phyloP scores from a whole-genome alignment of 2,113 vertebrate species.

The Hemibates koningsi region DNA sequence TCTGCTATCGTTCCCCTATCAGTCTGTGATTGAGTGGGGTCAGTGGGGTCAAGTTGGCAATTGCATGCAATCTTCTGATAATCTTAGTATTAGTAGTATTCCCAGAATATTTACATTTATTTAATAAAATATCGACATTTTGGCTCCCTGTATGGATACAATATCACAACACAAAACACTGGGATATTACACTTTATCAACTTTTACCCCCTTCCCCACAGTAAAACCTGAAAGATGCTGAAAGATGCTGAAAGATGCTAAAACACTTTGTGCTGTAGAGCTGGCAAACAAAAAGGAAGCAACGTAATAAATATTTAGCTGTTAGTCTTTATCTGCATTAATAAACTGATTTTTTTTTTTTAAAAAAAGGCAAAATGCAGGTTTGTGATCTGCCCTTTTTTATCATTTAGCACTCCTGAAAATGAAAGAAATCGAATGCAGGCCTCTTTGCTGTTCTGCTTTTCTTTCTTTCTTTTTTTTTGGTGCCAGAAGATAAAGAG shows the following conservation, averaged over 20 bases:
- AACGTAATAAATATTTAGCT: rapidly evolving
- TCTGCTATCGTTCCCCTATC: neutral
- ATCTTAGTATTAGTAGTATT: neutral
- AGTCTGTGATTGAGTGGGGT: neutral
- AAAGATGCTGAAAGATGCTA: neutral
- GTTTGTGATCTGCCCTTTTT: neutral
- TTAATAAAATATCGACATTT: neutral
- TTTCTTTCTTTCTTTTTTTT: neutral
- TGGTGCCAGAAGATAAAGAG: rapidly evolving
- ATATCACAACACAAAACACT: neutral
- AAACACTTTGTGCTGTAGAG: neutral
- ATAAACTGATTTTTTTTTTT: neutral
- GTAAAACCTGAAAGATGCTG: neutral
- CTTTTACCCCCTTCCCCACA: rapidly evolving
- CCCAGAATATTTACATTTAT: neutral
- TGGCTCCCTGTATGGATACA: neutral
- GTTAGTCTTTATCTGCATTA: neutral
- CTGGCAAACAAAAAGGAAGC: neutral
- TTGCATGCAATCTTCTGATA: neutral
- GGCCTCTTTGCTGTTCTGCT: neutral
- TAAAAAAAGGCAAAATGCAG: neutral
- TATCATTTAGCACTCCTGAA: neutral
- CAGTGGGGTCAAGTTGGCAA: neutral
- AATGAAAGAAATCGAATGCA: neutral
- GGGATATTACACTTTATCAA: neutral